Percentiles rank a stretch among this genome's conserved stretches.
These are phyloP conservation scores for Eptatretus atami DNA, from an alignment of 2,797 vertebrate species.

Conservation along the genomic window DNA sequence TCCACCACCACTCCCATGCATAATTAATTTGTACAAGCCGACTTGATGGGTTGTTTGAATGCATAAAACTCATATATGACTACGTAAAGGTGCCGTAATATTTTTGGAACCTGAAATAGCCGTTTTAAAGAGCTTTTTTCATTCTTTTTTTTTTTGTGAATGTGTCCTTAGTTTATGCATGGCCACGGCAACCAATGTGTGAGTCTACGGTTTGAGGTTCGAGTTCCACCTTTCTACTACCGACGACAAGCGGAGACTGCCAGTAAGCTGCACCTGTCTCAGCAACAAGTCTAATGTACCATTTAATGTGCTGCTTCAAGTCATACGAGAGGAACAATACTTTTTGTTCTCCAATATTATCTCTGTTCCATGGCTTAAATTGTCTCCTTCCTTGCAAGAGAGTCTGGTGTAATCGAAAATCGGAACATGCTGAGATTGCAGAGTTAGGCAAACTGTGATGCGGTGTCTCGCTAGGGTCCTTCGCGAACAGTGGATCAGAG, in stretches of 20 bases:
- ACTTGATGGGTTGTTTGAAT: too few relatives aligned
- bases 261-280: slow-evolving; percentile 15
- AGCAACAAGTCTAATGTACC: slow-evolving; percentile 12
- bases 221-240: slow-evolving; percentile 49
- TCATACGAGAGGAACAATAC: neutral
- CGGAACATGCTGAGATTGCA: too few relatives aligned
- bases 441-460: neutral
- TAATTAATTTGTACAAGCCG: too few relatives aligned
- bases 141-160: too few relatives aligned
- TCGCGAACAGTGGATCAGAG: slow-evolving; percentile 63
- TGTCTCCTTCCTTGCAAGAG: too few relatives aligned
- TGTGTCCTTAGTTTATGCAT: slow-evolving; percentile 39
- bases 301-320: neutral
- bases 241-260: slow-evolving; percentile 25
- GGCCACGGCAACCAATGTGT: slow-evolving; percentile 25
- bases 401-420: too few relatives aligned
- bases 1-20: too few relatives aligned
- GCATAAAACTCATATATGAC: too few relatives aligned
- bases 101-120: slow-evolving; percentile 9
- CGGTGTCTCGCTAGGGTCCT: slow-evolving; percentile 24
- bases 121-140: neutral
- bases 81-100: too few relatives aligned
- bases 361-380: too few relatives aligned
- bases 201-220: slow-evolving; percentile 31
- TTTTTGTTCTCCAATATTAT: too few relatives aligned